Base-by-base conservation (phyloP, 2,888 invertebrate species). In the Plagiodera versicolora region DNA sequence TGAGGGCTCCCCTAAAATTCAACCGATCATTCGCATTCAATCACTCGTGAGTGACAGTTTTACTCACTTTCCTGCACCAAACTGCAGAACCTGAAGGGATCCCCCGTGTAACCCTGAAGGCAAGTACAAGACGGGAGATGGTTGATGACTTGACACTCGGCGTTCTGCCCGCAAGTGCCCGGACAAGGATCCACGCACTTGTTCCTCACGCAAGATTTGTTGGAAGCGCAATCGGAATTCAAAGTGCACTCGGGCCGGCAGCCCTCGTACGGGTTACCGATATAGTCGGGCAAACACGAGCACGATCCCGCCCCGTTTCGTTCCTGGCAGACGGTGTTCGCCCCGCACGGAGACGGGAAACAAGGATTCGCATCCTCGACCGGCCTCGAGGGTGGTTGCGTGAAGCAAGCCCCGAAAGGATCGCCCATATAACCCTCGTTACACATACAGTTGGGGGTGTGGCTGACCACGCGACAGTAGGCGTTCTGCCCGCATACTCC, bases 151-250 rank as follows among this genome's bases (percentile, higher is more conserved):
- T 84, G 82, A 75, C 92, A 92, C 64, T 87, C 85, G 4, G 91
- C 88, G 74, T 90, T 89, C 66, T 85, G 81, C 35, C 90, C 91
- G 75, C 92, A 92, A 18, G 86, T 87, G 58, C 90, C 90, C 0
- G 89, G 87, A 71, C 91, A 91, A 18, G 91, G 91, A 80, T 92
- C 88, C 71, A 84, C 82, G 75, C 92, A 92, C 80, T 89, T 89
- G 67, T 88, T 87, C 69, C 85, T 85, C 10, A 89, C 81, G 73
- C 91, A 91, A 17, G 90, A 89, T 72, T 82, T 85, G 72, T 87
- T 86, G 24, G 86, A 86, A 2, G 88, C 82, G 79, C 91, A 91
- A 73, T 91, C 91, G 0, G 87, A 85, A 77, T 89, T 89, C 2
- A 88, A 75, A 0, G 86, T 82, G 78, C 91, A 91, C 80, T 91